phyloP scores from a whole-genome alignment of 2,113 vertebrate genomes.

The Tichodroma muraria region DNA sequence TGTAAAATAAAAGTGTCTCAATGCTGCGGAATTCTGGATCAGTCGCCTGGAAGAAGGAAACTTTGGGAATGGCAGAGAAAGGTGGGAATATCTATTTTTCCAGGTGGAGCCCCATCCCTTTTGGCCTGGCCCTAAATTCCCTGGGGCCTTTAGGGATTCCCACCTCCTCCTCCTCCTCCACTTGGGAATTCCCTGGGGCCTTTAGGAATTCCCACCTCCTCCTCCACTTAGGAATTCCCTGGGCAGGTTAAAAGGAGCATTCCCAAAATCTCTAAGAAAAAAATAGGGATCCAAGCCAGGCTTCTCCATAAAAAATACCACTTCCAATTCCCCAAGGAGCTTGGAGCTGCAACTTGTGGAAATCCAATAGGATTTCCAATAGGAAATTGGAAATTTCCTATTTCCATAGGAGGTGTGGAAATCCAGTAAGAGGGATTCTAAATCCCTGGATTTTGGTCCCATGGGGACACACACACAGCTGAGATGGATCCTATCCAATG shows the following conservation, averaged over 20 bases:
- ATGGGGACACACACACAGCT: neutral
- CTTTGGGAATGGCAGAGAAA: neutral
- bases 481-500: neutral
- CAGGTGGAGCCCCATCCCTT: neutral
- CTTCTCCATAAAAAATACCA: neutral
- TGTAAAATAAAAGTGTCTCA: conserved; percentile 5
- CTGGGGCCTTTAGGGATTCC: neutral
- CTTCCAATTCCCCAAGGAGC: accelerated
- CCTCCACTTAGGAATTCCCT: neutral
- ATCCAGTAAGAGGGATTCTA: too few species aligned
- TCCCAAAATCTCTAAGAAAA: neutral
- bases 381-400: too few species aligned
- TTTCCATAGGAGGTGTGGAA: too few species aligned
- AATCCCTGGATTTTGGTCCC: neutral
- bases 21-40: neutral
- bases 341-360: too few species aligned
- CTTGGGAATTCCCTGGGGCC: neutral
- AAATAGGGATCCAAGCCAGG: neutral
- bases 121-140: neutral
- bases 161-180: neutral
- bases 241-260: neutral
- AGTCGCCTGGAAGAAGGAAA: neutral
- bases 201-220: neutral
- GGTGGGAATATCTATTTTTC: neutral
- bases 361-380: neutral